Conservation (phyloP, 2,797 vertebrate genomes). For the Gadopsis marmoratus region DNA sequence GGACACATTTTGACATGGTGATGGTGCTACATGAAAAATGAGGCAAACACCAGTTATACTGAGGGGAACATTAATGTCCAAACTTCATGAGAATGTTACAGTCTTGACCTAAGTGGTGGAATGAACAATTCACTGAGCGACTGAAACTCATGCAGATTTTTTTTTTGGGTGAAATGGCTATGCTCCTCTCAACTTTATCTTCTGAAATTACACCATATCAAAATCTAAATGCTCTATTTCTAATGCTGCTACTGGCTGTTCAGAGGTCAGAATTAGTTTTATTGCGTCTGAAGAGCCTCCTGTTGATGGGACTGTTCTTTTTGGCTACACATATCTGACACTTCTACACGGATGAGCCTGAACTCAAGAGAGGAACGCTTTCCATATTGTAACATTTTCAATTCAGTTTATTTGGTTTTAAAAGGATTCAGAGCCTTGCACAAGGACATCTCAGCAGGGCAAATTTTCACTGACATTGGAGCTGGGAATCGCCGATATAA, state of each 20-base stretch:
- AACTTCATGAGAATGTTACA: background rate
- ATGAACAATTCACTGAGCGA: too few relatives aligned
- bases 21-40: too few relatives aligned
- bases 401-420: background rate
- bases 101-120: too few relatives aligned
- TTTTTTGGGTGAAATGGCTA: background rate
- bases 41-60: background rate
- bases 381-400: background rate
- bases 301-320: background rate
- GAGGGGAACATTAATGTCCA: background rate
- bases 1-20: background rate
- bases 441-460: constrained; percentile 17
- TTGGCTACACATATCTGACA: background rate
- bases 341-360: background rate
- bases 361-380: background rate
- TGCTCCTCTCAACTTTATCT: background rate
- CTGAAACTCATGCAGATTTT: too few relatives aligned
- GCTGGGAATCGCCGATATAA: background rate
- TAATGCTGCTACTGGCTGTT: background rate
- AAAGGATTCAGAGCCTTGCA: background rate
- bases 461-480: background rate
- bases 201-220: background rate
- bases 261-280: background rate
- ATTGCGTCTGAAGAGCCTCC: background rate
- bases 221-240: background rate